These are phyloP conservation scores for Uria lomvia DNA, from an alignment of 2,113 vertebrate species.

Conservation along the genomic window DNA sequence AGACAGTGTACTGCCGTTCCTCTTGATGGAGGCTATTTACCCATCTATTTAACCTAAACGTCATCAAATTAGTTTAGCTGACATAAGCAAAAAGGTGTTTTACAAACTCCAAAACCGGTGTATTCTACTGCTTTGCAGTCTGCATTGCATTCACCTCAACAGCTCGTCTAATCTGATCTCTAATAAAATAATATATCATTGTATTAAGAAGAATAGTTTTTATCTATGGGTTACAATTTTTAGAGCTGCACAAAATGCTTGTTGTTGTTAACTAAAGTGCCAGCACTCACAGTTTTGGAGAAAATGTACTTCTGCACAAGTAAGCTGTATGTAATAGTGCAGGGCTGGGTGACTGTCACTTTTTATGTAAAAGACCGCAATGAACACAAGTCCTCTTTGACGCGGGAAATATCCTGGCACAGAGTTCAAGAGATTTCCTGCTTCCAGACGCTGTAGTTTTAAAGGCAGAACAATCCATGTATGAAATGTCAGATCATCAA, in stretches of 20 bases:
- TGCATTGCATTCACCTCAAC: neutral
- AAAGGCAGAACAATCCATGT: neutral
- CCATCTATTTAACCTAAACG: neutral
- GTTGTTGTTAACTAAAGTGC: neutral
- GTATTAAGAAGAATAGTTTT: neutral
- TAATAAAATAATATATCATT: neutral
- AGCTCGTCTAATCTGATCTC: neutral
- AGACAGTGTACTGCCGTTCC: neutral
- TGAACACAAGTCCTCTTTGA: neutral
- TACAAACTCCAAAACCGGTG: neutral
- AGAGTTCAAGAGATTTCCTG: neutral
- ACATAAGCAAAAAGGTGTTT: neutral
- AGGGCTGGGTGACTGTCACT: neutral
- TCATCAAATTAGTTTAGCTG: neutral
- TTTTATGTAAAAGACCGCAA: neutral
- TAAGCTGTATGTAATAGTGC: neutral
- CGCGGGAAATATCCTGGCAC: neutral
- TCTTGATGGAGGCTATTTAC: neutral
- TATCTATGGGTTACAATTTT: neutral
- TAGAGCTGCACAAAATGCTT: neutral
- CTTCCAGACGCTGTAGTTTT: neutral
- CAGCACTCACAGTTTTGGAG: neutral
- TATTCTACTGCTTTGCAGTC: neutral
- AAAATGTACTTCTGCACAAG: neutral
- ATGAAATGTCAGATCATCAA: neutral